A percentile compares a stretch with the other conserved stretches of the same genome.
Evolutionary conservation across 2,888 invertebrate species (phyloP).

Genomic region (Scaptomyza caliginosa): DNA sequence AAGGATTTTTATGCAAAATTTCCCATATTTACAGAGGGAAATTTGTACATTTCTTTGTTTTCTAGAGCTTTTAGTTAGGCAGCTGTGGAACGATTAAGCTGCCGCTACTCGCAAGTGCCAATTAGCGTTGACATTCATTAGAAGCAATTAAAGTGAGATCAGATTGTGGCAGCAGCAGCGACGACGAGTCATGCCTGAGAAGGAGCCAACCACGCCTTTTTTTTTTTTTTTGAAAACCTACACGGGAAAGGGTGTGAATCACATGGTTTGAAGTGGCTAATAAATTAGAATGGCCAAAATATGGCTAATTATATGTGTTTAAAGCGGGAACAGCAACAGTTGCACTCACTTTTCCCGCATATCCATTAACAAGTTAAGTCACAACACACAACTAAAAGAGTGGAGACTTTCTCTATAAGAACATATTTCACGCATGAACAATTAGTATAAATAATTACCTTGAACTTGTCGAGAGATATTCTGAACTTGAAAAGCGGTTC

Average conservation of each 20-base stretch:
- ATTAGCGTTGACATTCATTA: conserved; percentile 76
- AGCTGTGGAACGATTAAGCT: conserved; percentile 31
- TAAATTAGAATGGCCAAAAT: conserved; percentile 58
- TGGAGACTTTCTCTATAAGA: background rate
- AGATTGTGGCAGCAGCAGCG: conserved; percentile 53
- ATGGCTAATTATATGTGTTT: conserved; percentile 33
- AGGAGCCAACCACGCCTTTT: conserved; percentile 48
- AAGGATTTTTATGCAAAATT: background rate
- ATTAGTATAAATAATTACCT: conserved; percentile 12
- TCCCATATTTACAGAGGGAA: background rate
- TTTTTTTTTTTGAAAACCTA: no score
- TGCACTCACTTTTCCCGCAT: conserved; percentile 13
- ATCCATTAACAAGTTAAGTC: no score
- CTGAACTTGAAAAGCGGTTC: conserved; percentile 19
- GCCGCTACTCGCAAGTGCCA: conserved; percentile 58
- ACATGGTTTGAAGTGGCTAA: conserved; percentile 46
- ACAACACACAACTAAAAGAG: background rate
- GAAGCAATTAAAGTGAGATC: conserved; percentile 75
- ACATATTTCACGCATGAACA: conserved; percentile 2
- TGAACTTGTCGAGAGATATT: conserved; percentile 30
- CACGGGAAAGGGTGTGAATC: conserved; percentile 42
- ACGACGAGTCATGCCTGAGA: conserved; percentile 62
- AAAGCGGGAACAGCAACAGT: background rate
- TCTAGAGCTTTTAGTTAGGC: conserved; percentile 30
- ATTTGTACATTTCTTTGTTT: conserved; percentile 16